Conservation (phyloP, 2,888 invertebrate genomes). For the Drosophila mayaguana region DNA sequence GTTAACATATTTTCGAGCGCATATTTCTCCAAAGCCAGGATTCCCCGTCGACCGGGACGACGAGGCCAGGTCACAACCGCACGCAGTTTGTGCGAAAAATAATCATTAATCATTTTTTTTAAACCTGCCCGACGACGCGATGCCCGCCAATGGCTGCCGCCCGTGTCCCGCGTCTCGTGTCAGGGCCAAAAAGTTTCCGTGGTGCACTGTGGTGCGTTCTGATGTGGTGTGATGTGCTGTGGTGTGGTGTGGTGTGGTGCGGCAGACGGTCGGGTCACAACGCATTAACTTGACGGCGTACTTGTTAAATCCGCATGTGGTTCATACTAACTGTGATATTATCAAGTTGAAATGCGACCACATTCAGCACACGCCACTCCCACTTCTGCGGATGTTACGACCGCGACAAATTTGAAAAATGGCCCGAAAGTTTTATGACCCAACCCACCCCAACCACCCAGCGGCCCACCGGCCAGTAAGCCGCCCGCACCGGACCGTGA, state of each 20-base stretch:
- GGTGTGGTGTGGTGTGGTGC: constrained; percentile 16
- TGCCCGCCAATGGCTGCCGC: constrained; percentile 23
- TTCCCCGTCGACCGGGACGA: not conserved
- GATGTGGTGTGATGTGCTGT: constrained; percentile 1
- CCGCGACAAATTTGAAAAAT: constrained; percentile 81
- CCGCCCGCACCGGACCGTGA: constrained; percentile 39
- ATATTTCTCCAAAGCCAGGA: constrained; percentile 41
- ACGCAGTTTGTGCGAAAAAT: constrained; percentile 66
- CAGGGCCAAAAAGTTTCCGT: constrained; percentile 59
- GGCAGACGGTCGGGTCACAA: constrained; percentile 51
- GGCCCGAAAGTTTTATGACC: constrained; percentile 74
- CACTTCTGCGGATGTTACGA: constrained; percentile 40
- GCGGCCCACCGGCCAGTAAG: not conserved
- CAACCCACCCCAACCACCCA: not conserved
- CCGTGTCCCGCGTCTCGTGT: not conserved
- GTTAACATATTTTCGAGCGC: constrained; percentile 75
- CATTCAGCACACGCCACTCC: constrained; percentile 35
- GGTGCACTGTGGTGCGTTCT: not conserved
- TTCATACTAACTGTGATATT: constrained; percentile 68
- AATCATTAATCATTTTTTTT: constrained; percentile 78
- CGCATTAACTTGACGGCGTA: constrained; percentile 74
- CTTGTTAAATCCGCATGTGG: constrained; percentile 71
- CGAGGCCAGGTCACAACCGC: constrained; percentile 42
- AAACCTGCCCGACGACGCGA: constrained; percentile 46
- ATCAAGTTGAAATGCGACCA: constrained; percentile 72